Evolutionary conservation across 2,888 invertebrate species (phyloP).

Genomic region (Chrysina gloriosa): DNA sequence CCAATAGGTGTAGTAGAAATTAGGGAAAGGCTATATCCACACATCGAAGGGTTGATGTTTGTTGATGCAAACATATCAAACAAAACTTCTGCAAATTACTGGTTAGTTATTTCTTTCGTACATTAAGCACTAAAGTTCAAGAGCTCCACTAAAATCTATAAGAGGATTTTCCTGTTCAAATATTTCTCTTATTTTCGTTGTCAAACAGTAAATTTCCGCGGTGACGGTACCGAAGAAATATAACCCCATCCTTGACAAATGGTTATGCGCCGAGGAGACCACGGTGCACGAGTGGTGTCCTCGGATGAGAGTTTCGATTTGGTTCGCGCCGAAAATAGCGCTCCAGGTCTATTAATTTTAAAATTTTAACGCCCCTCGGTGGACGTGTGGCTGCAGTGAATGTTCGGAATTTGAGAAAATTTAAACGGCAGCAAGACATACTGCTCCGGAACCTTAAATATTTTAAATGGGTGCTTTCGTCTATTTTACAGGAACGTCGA

Average conservation of each 20-base stretch:
- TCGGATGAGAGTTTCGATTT: constrained; percentile 17
- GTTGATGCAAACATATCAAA: no score
- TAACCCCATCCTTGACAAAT: constrained; percentile 22
- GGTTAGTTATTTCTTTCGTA: no score
- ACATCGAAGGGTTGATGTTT: no score
- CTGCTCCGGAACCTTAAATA: constrained; percentile 37
- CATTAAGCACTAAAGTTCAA: no score
- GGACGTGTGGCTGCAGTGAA: constrained; percentile 45
- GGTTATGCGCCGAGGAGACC: constrained; percentile 2
- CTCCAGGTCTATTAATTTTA: constrained; percentile 37
- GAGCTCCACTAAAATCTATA: not conserved
- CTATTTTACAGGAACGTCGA: constrained; percentile 5
- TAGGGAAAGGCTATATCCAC: no score
- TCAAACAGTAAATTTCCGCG: constrained; percentile 25
- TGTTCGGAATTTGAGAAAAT: constrained; percentile 45
- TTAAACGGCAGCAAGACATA: constrained; percentile 40
- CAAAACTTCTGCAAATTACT: no score
- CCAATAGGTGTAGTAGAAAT: no score
- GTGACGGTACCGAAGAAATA: constrained; percentile 23
- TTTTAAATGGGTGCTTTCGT: constrained; percentile 22
- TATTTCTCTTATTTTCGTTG: constrained; percentile 27
- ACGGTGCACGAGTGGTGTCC: constrained; percentile 15
- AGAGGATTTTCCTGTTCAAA: not conserved
- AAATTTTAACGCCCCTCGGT: constrained; percentile 49
- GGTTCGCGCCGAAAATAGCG: constrained; percentile 39